These are phyloP conservation scores for Gouania willdenowi DNA, from an alignment of 2,797 vertebrate species.

Conservation along the genomic window DNA sequence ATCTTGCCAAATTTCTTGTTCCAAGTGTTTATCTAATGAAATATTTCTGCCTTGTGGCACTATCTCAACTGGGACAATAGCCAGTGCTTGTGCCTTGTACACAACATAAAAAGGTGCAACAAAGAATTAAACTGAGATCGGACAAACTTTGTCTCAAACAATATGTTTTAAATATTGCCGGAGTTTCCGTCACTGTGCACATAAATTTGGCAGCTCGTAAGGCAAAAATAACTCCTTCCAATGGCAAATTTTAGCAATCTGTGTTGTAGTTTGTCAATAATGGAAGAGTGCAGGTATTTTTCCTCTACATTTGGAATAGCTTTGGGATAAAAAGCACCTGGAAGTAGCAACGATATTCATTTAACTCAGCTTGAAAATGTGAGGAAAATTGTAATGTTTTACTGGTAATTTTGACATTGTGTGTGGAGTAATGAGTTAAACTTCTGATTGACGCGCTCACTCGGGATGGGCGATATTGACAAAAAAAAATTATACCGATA, in stretches of 20 bases:
- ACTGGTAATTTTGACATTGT: too few species aligned
- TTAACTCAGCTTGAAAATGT: too few species aligned
- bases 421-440: too few species aligned
- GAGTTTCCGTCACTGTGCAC: neutral
- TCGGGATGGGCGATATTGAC: too few species aligned
- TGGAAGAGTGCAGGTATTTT: too few species aligned
- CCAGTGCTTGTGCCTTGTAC: conserved; percentile 62
- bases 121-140: conserved; percentile 48
- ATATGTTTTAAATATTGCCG: conserved; percentile 38
- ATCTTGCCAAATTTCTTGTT: conserved; percentile 55
- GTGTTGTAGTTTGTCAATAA: too few species aligned
- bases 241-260: conserved; percentile 8
- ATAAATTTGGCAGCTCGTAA: conserved; percentile 2
- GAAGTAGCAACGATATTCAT: too few species aligned
- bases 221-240: conserved; percentile 3
- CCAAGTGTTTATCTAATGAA: conserved; percentile 74
- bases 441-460: too few species aligned
- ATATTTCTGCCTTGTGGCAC: conserved; percentile 65
- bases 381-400: too few species aligned
- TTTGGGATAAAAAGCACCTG: too few species aligned
- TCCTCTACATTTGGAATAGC: too few species aligned
- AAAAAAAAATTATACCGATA: too few species aligned
- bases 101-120: conserved; percentile 63
- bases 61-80: conserved; percentile 50
- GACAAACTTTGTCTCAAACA: conserved; percentile 36